Percentiles rank a stretch among this genome's conserved stretches.
Conservation (phyloP, 2,888 invertebrate genomes). For the Cheilosia pagana region DNA sequence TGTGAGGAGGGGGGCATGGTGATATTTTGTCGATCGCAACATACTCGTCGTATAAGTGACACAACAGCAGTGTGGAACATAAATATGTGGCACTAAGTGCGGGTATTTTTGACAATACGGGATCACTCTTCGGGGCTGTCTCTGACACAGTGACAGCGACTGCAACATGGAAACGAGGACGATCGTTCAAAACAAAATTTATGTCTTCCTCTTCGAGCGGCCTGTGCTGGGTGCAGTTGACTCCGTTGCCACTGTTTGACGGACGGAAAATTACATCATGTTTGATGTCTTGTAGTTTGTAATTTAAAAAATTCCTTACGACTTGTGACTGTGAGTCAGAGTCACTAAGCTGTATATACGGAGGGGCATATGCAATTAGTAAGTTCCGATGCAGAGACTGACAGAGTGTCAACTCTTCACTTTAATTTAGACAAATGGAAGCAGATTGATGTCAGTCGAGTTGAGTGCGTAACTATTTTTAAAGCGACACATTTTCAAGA, state of each 20-base stretch:
- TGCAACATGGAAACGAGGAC: constrained; percentile 32
- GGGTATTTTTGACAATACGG: constrained; percentile 75
- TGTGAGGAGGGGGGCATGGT: constrained; percentile 2
- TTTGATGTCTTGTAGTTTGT: constrained; percentile 61
- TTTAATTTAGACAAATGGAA: constrained; percentile 61
- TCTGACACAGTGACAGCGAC: constrained; percentile 58
- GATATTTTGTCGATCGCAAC: constrained; percentile 47
- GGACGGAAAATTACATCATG: constrained; percentile 60
- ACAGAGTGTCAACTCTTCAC: constrained; percentile 66
- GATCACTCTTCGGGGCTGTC: constrained; percentile 58
- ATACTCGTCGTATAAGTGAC: constrained; percentile 43
- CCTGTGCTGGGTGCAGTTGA: neutral
- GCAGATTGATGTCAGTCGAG: constrained; percentile 58
- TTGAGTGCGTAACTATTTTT: constrained; percentile 41
- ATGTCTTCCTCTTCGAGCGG: constrained; percentile 62
- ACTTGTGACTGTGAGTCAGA: constrained; percentile 25
- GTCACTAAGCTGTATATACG: neutral
- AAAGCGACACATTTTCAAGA: constrained; percentile 27
- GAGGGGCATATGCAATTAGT: constrained; percentile 65
- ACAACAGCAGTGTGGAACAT: constrained; percentile 71
- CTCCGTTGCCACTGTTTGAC: constrained; percentile 45
- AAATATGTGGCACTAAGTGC: constrained; percentile 72
- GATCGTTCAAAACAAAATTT: constrained; percentile 65
- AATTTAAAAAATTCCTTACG: constrained; percentile 34
- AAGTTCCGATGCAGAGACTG: constrained; percentile 50